Evolutionary conservation across 1,140 invertebrate species (phyloP).

Genomic region (Pollicipes pollicipes): DNA sequence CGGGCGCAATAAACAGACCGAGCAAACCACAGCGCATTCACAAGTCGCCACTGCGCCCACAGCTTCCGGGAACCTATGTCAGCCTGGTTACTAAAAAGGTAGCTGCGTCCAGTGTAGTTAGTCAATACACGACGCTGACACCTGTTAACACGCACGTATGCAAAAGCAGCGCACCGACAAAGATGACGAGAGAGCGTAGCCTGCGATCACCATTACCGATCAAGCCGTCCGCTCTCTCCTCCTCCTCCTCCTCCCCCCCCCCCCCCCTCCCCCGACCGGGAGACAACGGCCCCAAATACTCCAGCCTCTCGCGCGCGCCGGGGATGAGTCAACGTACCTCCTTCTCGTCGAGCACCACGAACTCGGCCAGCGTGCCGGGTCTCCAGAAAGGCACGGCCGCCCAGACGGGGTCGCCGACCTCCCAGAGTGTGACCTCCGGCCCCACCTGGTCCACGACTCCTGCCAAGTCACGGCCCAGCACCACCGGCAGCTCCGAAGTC

Average conservation of each 20-base stretch:
- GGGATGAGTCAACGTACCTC: conserved; percentile 41
- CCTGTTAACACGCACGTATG: too few species aligned
- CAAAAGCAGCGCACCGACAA: too few species aligned
- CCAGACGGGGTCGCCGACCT: conserved; percentile 27
- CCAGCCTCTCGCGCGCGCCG: too few species aligned
- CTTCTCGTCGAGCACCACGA: conserved; percentile 36
- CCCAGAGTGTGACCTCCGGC: neutral
- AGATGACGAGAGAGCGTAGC: conserved; percentile 26
- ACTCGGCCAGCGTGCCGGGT: conserved; percentile 40
- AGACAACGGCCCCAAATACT: too few species aligned
- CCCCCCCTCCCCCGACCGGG: conserved; percentile 42
- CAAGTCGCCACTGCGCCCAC: too few species aligned
- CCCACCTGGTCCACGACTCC: neutral
- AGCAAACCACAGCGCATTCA: too few species aligned
- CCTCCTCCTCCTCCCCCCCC: conserved; percentile 49
- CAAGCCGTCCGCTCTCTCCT: conserved; percentile 47
- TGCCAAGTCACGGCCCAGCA: neutral
- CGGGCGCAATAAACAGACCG: too few species aligned
- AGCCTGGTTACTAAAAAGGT: too few species aligned
- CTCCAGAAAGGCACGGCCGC: conserved; percentile 31
- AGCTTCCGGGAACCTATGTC: too few species aligned
- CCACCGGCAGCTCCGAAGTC: neutral
- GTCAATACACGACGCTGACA: too few species aligned
- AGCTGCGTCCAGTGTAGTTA: too few species aligned
- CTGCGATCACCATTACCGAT: conserved; percentile 44